A percentile compares a stretch with the other conserved stretches of the same genome.
Evolutionary conservation across 2,888 invertebrate genomes (phyloP).

Genomic region (Pachydiplax longipennis): DNA sequence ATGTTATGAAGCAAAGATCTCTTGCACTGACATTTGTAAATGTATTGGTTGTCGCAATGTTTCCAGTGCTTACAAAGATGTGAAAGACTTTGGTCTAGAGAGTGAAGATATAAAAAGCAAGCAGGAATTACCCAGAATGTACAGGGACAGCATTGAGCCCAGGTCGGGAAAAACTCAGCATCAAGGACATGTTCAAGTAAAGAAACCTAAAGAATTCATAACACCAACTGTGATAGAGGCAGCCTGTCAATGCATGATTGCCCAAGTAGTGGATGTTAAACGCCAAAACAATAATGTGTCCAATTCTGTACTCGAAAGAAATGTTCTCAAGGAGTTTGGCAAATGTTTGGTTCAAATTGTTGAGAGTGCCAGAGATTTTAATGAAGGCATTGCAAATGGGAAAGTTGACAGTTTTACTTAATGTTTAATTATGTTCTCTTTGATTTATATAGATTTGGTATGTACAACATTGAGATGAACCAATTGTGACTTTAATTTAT

Average conservation of each 20-base stretch:
- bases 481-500: not conserved
- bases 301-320: constrained; percentile 70
- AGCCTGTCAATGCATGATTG: constrained; percentile 92
- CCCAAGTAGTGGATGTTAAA: constrained; percentile 81
- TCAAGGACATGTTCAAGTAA: not conserved
- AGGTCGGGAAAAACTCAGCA: constrained; percentile 22
- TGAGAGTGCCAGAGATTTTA: constrained; percentile 66
- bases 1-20: constrained; percentile 99
- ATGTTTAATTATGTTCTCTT: not conserved
- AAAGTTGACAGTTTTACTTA: constrained; percentile 1
- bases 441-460: too few species aligned
- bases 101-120: not conserved
- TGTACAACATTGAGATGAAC: too few species aligned
- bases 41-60: constrained; percentile 96
- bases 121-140: not conserved
- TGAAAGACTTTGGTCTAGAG: not conserved
- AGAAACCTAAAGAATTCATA: constrained; percentile 69
- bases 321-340: constrained; percentile 93
- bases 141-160: constrained; percentile 51
- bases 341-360: constrained; percentile 94
- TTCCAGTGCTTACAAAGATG: constrained; percentile 72
- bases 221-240: constrained; percentile 95
- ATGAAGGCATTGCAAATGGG: not conserved
- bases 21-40: constrained; percentile 95
- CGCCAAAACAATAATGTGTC: constrained; percentile 68